Conservation (phyloP, 2,888 invertebrate genomes). For the Pilophorus perplexus region DNA sequence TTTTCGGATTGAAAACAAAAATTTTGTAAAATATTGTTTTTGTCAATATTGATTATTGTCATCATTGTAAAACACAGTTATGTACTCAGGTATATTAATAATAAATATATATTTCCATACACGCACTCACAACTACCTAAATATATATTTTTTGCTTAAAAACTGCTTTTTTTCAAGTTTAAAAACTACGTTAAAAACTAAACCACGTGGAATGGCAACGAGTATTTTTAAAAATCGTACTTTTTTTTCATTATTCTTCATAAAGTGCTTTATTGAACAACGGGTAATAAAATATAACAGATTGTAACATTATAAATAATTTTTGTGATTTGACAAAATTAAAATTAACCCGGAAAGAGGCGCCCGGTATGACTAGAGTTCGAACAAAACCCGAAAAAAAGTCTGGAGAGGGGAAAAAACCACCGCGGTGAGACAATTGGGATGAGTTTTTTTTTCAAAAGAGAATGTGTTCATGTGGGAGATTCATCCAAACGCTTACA, state of each 20-base stretch:
- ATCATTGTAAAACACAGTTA: constrained; percentile 44
- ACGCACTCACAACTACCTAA: constrained; percentile 40
- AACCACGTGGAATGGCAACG: constrained; percentile 45
- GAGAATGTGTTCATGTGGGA: constrained; percentile 24
- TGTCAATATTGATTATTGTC: constrained; percentile 41
- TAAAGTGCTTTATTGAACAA: constrained; percentile 42
- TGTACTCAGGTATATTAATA: constrained; percentile 13
- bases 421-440: too few species aligned
- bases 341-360: background rate
- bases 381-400: too few species aligned
- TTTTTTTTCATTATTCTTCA: constrained; percentile 38
- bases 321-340: constrained; percentile 6
- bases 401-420: too few species aligned
- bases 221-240: constrained; percentile 38
- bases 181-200: constrained; percentile 21
- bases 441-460: constrained; percentile 26
- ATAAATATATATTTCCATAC: constrained; percentile 37
- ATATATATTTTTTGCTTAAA: constrained; percentile 38
- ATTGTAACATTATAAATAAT: constrained; percentile 29
- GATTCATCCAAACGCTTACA: too few species aligned
- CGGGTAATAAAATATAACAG: constrained; percentile 44
- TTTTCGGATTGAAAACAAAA: background rate
- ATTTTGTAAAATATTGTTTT: too few species aligned
- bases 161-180: constrained; percentile 32
- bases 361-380: background rate